Base-by-base conservation (phyloP, 2,797 vertebrate genomes). In the Xiphorhynchus erythropygius region DNA sequence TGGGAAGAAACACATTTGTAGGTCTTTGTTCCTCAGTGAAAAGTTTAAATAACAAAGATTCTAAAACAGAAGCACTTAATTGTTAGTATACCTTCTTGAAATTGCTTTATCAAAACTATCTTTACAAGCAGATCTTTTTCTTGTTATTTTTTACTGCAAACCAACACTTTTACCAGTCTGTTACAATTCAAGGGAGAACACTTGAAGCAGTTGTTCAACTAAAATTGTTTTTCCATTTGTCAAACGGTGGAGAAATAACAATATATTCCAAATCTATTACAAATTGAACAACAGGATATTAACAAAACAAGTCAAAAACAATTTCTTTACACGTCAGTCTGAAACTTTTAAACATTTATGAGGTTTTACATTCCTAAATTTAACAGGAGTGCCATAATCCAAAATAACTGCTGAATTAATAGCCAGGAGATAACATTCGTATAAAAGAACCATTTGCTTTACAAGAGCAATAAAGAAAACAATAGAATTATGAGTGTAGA, bases 391-490 rank as follows among this genome's bases (percentile, higher is more conserved):
- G 96, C 92, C 97, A 97, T 97, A 97, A 96, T 97, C 96, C 94
- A 97, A 98, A 98, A 97, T 97, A 98, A 98, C 95, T 95, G 95
- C 96, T 97, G 97, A 97, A 98, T 98, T 98, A 98, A 98, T 97
- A 98, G 97, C 87, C 92, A 97, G 96, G 94, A 97, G 97, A 97
- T 97, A 98, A 98, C 97, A 97, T 97, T 98, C 98, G 97, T 98
- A 97, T 97, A 98, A 97, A 97, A 97, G 96, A 98, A 97, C 95
- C 97, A 97, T 98, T 98, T 98, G 93, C 94, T 98, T 98, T 98
- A 98, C 95, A 96, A 96, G 97, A 90, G 97, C 96, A 98, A 97
- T 98, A 98, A 98, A 98, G 95, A 93, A 97, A 98, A 98, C 97
- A 96, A 97, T 92, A 97, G 98, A 98, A 97, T 98, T 97, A 98